A percentile compares a stretch with the other conserved stretches of the same genome.
Conservation (phyloP, 2,797 vertebrate species). For the Hippoglossus hippoglossus region DNA sequence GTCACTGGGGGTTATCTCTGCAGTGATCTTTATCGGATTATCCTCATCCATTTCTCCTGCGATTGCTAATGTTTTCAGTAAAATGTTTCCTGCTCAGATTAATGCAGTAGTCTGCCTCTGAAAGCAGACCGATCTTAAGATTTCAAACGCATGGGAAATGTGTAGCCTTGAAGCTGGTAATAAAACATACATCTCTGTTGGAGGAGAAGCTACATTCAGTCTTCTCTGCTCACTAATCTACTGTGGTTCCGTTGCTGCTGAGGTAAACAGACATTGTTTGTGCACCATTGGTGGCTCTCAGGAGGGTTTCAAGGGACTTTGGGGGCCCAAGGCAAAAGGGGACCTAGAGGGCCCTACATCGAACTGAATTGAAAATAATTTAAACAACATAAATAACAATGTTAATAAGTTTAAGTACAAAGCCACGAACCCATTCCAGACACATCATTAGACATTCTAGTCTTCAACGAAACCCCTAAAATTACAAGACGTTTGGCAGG, state of each 20-base stretch:
- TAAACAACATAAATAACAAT: too few species aligned
- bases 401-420: too few species aligned
- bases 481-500: too few species aligned
- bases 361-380: too few species aligned
- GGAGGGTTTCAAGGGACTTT: too few species aligned
- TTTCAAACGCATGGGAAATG: neutral
- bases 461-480: too few species aligned
- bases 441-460: too few species aligned
- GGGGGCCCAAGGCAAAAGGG: too few species aligned
- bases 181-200: neutral
- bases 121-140: neutral
- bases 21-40: neutral
- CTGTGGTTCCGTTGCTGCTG: neutral
- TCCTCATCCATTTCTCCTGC: neutral
- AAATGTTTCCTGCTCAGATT: conserved; percentile 3
- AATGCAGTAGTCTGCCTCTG: neutral
- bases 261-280: neutral
- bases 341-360: too few species aligned
- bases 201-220: neutral
- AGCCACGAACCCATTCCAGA: too few species aligned
- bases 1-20: conserved; percentile 2
- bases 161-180: neutral
- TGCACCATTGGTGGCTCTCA: too few species aligned
- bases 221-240: neutral
- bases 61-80: too few species aligned